A percentile compares a stretch with the other conserved stretches of the same genome.
Evolutionary conservation across 2,113 vertebrate genomes (phyloP).

Genomic region (Coreoperca whiteheadi): DNA sequence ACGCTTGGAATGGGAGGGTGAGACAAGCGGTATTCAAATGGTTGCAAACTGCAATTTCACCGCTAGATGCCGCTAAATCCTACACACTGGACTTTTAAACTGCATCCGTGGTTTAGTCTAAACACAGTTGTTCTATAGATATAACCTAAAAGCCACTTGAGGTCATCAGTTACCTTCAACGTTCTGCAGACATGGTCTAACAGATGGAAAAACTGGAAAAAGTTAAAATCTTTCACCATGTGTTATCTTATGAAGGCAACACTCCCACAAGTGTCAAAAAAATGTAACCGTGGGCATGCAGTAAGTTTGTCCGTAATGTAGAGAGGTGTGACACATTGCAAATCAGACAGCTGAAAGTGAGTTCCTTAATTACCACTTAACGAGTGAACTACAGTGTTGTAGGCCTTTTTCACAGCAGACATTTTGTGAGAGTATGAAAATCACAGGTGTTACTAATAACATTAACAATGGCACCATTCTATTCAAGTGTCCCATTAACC

Average conservation of each 20-base stretch:
- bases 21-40: too few relatives aligned
- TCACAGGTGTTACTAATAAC: not conserved
- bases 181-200: not conserved
- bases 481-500: not conserved
- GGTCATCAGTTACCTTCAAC: not conserved
- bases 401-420: not conserved
- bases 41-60: too few relatives aligned
- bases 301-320: too few relatives aligned
- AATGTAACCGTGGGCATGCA: not conserved
- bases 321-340: too few relatives aligned
- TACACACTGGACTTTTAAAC: too few relatives aligned
- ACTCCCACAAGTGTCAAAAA: not conserved
- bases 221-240: not conserved
- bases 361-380: slow-evolving; percentile 1
- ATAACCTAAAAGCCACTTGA: slow-evolving; percentile 1
- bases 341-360: not conserved
- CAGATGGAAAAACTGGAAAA: not conserved
- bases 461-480: not conserved
- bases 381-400: too few relatives aligned
- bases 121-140: not conserved
- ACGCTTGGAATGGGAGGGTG: too few relatives aligned
- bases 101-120: not conserved
- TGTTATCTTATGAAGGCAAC: not conserved
- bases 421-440: not conserved
- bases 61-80: too few relatives aligned